Base-by-base conservation (phyloP, 2,113 vertebrate genomes). In the Apteryx owenii region DNA sequence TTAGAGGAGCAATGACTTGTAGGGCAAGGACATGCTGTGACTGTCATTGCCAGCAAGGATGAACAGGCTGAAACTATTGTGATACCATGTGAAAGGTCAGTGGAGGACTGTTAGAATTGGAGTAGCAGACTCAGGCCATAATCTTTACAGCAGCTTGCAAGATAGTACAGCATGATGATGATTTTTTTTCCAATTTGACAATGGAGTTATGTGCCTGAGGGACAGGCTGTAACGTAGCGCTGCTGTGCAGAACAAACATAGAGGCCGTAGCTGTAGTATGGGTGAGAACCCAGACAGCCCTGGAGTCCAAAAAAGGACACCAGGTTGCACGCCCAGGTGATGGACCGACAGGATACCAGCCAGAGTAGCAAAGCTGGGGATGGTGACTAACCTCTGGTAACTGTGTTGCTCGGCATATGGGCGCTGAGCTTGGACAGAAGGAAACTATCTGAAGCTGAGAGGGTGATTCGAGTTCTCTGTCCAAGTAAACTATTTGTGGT, bases 141-240 rank as follows among this genome's bases (percentile, higher is more conserved):
- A 66, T 38, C 79, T 33, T 38, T 29, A 14, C 56, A 44, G 73
- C 83, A 61, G 78, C 54, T 17, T 58, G 64, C 54, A 20, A 11
- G n/a, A 31, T 7, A 46, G 70, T 3, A 9, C 0, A 0, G 84
- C 81, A 69, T 14, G 85, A 46, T 0, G 9, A 7, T 21, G 17
- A 40, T 5, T 4, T 58, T 73, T 31, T 5, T 7, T 8, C 51
- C n/a, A 42, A 42, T 42, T 42, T 46, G 16, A 15, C 44, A 46
- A 16, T 46, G 44, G 44, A 46, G 44, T 46, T 46, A 46, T 46
- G 7, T 6, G 4, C 60, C 81, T 53, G 19, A 65, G 64, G 71
- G 76, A 53, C 56, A 53, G 69, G 81, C 85, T 33, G 3, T 7
- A 31, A 8, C 64, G 8, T 0, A 2, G 69, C 86, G 44, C 68